A percentile compares a stretch with the other conserved stretches of the same genome.
Conservation (phyloP, 1,140 invertebrate genomes). For the Phortica variegata region DNA sequence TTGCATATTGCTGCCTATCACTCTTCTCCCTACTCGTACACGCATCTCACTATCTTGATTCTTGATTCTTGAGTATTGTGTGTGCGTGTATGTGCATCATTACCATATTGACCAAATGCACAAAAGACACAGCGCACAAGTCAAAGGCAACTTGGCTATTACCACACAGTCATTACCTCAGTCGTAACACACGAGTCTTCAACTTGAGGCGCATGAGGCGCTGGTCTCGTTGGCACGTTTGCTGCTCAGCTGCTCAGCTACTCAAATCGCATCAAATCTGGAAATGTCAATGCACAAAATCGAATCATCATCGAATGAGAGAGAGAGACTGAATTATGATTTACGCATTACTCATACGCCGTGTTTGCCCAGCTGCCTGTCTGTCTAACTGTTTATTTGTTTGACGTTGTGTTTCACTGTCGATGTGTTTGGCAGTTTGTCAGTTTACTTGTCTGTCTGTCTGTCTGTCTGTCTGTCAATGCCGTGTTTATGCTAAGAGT, state of each 20-base stretch:
- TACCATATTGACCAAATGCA: too few relatives aligned
- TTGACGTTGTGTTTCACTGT: not conserved
- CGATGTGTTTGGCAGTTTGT: not conserved
- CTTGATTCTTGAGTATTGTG: not conserved
- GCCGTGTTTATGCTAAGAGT: slow-evolving; percentile 12
- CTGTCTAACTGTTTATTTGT: not conserved
- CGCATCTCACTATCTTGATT: slow-evolving; percentile 16
- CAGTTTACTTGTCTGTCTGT: not conserved
- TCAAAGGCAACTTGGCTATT: slow-evolving; percentile 46
- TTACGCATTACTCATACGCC: slow-evolving; percentile 48
- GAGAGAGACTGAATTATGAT: slow-evolving; percentile 48
- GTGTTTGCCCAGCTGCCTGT: slow-evolving; percentile 22
- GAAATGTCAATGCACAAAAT: slow-evolving; percentile 2
- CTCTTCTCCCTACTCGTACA: not conserved
- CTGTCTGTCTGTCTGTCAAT: slow-evolving; percentile 6
- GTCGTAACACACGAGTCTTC: slow-evolving; percentile 35
- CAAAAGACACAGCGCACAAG: slow-evolving; percentile 4
- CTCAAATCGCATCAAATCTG: slow-evolving; percentile 6
- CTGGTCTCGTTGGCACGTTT: too few relatives aligned
- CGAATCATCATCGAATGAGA: slow-evolving; percentile 12
- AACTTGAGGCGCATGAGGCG: too few relatives aligned
- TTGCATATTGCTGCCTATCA: slow-evolving; percentile 7
- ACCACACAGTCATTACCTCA: not conserved
- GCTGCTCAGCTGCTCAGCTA: slow-evolving; percentile 46
- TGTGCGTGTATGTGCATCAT: not conserved